Conservation (phyloP, 2,797 vertebrate genomes). For the Esox masquinongy region DNA sequence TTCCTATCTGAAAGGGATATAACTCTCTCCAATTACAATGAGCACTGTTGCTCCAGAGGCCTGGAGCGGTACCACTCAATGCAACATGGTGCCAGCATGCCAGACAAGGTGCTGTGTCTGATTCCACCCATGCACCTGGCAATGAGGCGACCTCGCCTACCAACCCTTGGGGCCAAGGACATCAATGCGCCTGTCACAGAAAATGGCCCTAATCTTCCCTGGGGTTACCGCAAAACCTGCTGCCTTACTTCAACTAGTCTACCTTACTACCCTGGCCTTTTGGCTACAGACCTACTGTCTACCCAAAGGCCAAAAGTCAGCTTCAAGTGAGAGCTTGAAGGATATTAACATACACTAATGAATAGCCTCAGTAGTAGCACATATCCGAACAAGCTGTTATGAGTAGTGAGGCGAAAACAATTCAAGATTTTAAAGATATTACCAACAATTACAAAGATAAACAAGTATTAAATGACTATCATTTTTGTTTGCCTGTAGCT, state of each 20-base stretch:
- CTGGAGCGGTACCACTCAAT: constrained; percentile 37
- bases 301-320: constrained; percentile 49
- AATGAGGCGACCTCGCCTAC: constrained; percentile 43
- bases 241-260: constrained; percentile 54
- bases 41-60: constrained; percentile 37
- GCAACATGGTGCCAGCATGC: constrained; percentile 44
- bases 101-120: constrained; percentile 68
- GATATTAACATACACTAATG: constrained; percentile 33
- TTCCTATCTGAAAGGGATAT: too few species aligned
- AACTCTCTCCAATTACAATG: too few species aligned
- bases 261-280: constrained; percentile 14
- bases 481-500: neutral
- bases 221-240: constrained; percentile 69
- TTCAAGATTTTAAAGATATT: constrained; percentile 1
- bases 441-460: constrained; percentile 4
- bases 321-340: constrained; percentile 34
- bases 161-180: constrained; percentile 65
- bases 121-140: constrained; percentile 59
- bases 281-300: constrained; percentile 37
- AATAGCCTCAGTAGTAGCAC: constrained; percentile 20
- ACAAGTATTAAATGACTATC: neutral
- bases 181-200: constrained; percentile 72
- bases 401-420: constrained; percentile 8
- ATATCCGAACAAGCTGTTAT: constrained; percentile 12
- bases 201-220: constrained; percentile 61